Conservation (phyloP, 2,797 vertebrate species). For the Falco cherrug region DNA sequence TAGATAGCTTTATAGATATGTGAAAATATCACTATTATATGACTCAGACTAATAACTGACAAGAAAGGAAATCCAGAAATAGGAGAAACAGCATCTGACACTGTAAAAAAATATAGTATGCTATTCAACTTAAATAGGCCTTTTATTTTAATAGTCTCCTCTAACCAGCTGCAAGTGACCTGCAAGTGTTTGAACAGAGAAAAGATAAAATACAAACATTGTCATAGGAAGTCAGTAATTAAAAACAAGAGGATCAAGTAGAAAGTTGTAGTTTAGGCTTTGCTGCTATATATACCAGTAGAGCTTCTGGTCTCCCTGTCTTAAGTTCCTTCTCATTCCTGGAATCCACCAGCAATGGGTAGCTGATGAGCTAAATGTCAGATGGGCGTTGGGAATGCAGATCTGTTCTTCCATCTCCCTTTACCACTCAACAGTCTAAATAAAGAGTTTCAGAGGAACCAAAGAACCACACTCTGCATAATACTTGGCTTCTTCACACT, state of each 20-base stretch:
- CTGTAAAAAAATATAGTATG: background rate
- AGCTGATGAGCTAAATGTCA: background rate
- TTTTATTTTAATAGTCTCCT: background rate
- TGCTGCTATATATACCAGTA: background rate
- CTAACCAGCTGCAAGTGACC: background rate
- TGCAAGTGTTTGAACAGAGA: background rate
- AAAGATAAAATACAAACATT: background rate
- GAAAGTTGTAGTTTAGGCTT: background rate
- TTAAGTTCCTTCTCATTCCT: background rate
- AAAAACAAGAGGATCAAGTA: background rate
- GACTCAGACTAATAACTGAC: background rate
- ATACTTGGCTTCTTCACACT: background rate
- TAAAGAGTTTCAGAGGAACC: background rate
- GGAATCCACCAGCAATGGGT: background rate
- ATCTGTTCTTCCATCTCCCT: background rate
- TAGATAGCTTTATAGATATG: background rate
- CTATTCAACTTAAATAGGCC: background rate
- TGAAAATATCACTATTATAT: background rate
- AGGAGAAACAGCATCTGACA: background rate
- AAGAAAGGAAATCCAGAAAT: background rate
- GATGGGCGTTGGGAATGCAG: background rate
- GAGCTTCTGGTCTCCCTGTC: background rate
- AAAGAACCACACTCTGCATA: background rate
- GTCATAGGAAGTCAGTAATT: background rate
- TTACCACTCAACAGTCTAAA: background rate